phyloP scores from a whole-genome alignment of 2,888 invertebrate species.

The Amphiduros pacificus region DNA sequence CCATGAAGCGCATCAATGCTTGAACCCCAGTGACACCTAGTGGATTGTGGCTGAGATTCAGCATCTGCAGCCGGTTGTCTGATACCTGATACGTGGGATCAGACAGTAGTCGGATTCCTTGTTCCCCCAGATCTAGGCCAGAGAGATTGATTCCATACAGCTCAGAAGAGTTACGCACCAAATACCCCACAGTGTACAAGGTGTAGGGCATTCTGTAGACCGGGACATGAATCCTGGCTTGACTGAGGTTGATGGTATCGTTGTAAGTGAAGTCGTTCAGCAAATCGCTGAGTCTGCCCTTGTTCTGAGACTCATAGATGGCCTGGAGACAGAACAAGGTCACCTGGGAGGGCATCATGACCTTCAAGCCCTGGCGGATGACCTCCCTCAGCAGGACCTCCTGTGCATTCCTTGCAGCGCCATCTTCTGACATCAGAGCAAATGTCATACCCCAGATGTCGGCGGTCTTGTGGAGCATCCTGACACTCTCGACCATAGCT shows the following conservation, averaged over 20 bases:
- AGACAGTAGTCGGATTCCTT: constrained; percentile 21
- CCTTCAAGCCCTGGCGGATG: constrained; percentile 17
- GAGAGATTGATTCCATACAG: constrained; percentile 29
- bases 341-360: constrained; percentile 23
- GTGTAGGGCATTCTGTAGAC: constrained; percentile 21
- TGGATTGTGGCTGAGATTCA: constrained; percentile 29
- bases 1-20: constrained; percentile 26
- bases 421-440: constrained; percentile 19
- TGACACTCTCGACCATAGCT: constrained; percentile 18
- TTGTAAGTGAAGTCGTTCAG: constrained; percentile 29
- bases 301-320: constrained; percentile 28
- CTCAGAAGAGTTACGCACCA: constrained; percentile 21
- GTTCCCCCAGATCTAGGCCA: constrained; percentile 19
- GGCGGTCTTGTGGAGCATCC: constrained; percentile 21
- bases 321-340: constrained; percentile 27
- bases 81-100: constrained; percentile 30
- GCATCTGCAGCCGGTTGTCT: constrained; percentile 30
- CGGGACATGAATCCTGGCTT: constrained; percentile 3
- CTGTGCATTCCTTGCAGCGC: constrained; percentile 6
- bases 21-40: constrained; percentile 23
- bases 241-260: constrained; percentile 26
- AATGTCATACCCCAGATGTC: constrained; percentile 28
- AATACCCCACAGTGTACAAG: constrained; percentile 26
- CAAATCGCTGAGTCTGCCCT: constrained; percentile 9
- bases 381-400: constrained; percentile 16